phyloP scores from a whole-genome alignment of 2,888 invertebrate species.

The Anthophora plumipes region DNA sequence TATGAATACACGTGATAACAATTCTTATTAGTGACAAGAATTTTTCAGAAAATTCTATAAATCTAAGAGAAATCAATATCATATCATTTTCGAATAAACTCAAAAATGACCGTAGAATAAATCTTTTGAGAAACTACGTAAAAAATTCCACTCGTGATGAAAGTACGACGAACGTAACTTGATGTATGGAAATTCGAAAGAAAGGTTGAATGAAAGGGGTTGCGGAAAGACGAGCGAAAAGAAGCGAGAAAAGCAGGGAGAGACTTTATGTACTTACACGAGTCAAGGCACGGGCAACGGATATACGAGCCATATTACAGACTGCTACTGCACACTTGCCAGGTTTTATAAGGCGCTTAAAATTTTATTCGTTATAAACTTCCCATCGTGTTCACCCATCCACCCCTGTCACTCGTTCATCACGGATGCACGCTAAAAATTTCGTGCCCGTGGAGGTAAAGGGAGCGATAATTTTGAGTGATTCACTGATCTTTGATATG shows the following conservation, averaged over 20 bases:
- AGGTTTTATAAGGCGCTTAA: constrained; percentile 81
- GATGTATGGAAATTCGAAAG: constrained; percentile 37
- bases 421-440: constrained; percentile 51
- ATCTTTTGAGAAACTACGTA: background rate
- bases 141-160: background rate
- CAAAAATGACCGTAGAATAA: background rate
- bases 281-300: constrained; percentile 68
- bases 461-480: constrained; percentile 27
- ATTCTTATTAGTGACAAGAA: too few species aligned
- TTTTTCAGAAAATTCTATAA: too few species aligned
- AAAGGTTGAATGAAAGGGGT: constrained; percentile 6
- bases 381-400: constrained; percentile 64
- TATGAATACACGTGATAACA: too few species aligned
- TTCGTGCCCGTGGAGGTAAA: constrained; percentile 28
- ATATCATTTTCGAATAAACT: too few species aligned
- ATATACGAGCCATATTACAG: constrained; percentile 77
- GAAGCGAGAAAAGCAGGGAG: constrained; percentile 31
- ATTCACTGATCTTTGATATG: constrained; percentile 10
- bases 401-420: constrained; percentile 27
- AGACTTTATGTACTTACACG: constrained; percentile 70
- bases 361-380: constrained; percentile 81
- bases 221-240: constrained; percentile 1
- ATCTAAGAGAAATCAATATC: too few species aligned
- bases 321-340: constrained; percentile 78
- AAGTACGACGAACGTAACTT: background rate